Percentiles rank a stretch among this genome's conserved stretches.
These are phyloP conservation scores for Siniperca knerii DNA, from an alignment of 2,113 vertebrate genomes.

Conservation along the genomic window DNA sequence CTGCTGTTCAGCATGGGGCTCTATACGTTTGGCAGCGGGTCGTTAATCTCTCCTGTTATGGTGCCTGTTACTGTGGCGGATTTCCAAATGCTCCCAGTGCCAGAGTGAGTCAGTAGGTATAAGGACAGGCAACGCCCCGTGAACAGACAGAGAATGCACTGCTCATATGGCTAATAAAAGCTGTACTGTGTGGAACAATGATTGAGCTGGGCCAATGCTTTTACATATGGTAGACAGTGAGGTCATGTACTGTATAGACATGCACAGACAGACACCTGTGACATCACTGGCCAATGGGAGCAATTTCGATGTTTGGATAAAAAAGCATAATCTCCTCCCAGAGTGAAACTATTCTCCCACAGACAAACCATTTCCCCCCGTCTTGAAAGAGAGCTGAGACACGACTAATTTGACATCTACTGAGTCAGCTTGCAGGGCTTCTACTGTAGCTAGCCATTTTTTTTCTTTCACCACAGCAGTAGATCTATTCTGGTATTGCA, in stretches of 20 bases:
- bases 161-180: conserved; percentile 50
- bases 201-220: conserved; percentile 29
- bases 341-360: conserved; percentile 30
- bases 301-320: conserved; percentile 51
- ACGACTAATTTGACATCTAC: conserved; percentile 57
- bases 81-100: conserved; percentile 65
- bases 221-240: conserved; percentile 52
- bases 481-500: conserved; percentile 35
- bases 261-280: conserved; percentile 13
- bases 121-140: conserved; percentile 56
- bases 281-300: conserved; percentile 47
- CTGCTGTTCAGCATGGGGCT: conserved; percentile 70
- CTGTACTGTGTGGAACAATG: conserved; percentile 35
- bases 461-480: conserved; percentile 18
- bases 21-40: conserved; percentile 71
- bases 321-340: conserved; percentile 27
- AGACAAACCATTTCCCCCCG: conserved; percentile 42
- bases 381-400: conserved; percentile 43
- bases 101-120: conserved; percentile 69
- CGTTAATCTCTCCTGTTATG: conserved; percentile 80
- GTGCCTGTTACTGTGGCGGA: conserved; percentile 57
- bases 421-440: conserved; percentile 65
- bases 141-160: conserved; percentile 38
- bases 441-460: background rate
- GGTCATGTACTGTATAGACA: conserved; percentile 16